phyloP scores from a whole-genome alignment of 2,113 vertebrate genomes.

The Cebus imitator region DNA sequence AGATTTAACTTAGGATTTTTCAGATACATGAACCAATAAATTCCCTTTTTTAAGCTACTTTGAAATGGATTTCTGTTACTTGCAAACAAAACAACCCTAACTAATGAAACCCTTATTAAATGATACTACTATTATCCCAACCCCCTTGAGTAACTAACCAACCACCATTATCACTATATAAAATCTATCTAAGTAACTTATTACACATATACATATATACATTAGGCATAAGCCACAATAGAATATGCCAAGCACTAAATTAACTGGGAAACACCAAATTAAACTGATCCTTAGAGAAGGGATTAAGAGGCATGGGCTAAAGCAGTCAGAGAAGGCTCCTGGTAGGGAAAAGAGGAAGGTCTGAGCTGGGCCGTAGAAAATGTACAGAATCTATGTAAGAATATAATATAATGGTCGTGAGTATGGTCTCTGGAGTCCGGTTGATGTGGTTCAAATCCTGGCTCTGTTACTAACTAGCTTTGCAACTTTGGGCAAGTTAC shows the following conservation, averaged over 20 bases:
- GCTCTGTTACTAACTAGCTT: not conserved
- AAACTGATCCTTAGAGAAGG: not conserved
- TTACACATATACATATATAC: not conserved
- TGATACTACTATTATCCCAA: not conserved
- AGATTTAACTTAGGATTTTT: not conserved
- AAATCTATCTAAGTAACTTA: not conserved
- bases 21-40: not conserved
- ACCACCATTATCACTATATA: not conserved
- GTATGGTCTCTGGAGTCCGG: not conserved
- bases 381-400: not conserved
- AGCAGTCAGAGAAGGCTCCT: not conserved
- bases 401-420: not conserved
- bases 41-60: not conserved
- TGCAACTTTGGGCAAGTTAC: not conserved
- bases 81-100: not conserved
- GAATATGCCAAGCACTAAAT: not conserved
- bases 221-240: not conserved
- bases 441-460: not conserved
- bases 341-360: not conserved
- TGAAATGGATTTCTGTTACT: not conserved
- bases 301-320: not conserved
- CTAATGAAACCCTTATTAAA: not conserved
- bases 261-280: not conserved
- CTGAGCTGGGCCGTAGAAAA: not conserved
- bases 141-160: not conserved